Conservation (phyloP, 2,888 invertebrate genomes). For the Leptarthrus brevirostris region DNA sequence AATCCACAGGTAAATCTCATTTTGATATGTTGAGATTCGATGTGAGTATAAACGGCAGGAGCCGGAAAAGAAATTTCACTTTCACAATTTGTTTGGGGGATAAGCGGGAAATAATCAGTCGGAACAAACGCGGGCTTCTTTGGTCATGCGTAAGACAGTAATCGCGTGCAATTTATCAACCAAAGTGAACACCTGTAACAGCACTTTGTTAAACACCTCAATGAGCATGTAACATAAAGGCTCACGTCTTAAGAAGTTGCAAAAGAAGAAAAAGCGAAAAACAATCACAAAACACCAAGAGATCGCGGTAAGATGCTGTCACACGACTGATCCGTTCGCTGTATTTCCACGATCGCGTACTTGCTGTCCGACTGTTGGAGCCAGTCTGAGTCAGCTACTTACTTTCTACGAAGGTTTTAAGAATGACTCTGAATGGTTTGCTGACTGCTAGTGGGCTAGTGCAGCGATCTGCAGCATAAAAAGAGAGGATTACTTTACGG, state of each 20-base stretch:
- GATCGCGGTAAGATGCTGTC: constrained; percentile 16
- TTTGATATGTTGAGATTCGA: constrained; percentile 1
- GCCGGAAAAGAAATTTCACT: constrained; percentile 44
- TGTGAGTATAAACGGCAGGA: background rate
- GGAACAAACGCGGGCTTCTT: constrained; percentile 12
- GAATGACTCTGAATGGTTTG: background rate
- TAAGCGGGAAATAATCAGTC: background rate
- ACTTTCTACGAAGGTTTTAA: constrained; percentile 37
- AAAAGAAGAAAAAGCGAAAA: constrained; percentile 3
- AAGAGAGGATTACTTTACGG: background rate
- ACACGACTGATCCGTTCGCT: constrained; percentile 5
- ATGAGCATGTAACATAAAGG: background rate
- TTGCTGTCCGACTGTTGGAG: constrained; percentile 29
- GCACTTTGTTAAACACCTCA: constrained; percentile 30
- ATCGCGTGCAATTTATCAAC: constrained; percentile 16
- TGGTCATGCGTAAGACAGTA: constrained; percentile 15
- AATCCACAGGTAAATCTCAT: constrained; percentile 33
- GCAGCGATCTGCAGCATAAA: background rate
- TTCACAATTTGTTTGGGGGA: constrained; percentile 34
- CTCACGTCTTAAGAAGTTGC: constrained; percentile 8
- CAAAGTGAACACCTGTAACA: constrained; percentile 15
- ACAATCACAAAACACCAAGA: constrained; percentile 14
- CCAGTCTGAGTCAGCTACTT: constrained; percentile 26
- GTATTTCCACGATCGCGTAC: constrained; percentile 4
- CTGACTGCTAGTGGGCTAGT: too few relatives aligned